phyloP scores from a whole-genome alignment of 2,797 vertebrate genomes.

The Apodemus agrarius region DNA sequence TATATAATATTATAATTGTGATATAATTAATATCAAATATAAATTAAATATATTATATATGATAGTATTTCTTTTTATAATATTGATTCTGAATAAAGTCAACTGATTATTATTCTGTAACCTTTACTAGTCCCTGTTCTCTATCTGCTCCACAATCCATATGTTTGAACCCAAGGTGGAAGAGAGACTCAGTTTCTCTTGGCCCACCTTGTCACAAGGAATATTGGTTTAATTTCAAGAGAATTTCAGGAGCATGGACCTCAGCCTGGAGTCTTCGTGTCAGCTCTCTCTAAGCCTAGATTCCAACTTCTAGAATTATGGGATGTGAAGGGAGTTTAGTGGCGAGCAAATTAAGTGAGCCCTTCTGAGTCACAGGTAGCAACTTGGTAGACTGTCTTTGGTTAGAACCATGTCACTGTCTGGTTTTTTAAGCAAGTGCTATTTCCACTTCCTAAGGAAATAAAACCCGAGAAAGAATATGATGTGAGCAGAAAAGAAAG shows the following conservation, averaged over 20 bases:
- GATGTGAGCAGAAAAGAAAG: constrained; percentile 30
- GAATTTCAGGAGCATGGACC: not conserved
- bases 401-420: not conserved
- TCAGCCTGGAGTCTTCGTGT: not conserved
- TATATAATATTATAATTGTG: not conserved
- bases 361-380: not conserved
- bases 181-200: not conserved
- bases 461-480: constrained; percentile 29
- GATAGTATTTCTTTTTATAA: not conserved
- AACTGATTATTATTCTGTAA: not conserved
- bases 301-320: constrained; percentile 38
- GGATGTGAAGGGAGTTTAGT: not conserved
- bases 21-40: not conserved
- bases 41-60: not conserved
- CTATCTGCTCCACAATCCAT: not conserved
- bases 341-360: constrained; percentile 8
- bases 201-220: not conserved
- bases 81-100: not conserved
- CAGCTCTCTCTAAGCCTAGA: not conserved
- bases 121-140: not conserved
- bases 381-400: constrained; percentile 10
- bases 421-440: constrained; percentile 5
- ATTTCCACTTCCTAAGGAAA: constrained; percentile 38
- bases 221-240: not conserved
- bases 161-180: not conserved